These are phyloP conservation scores for Campylomormyrus numenius DNA, from an alignment of 2,113 vertebrate species.

Conservation along the genomic window DNA sequence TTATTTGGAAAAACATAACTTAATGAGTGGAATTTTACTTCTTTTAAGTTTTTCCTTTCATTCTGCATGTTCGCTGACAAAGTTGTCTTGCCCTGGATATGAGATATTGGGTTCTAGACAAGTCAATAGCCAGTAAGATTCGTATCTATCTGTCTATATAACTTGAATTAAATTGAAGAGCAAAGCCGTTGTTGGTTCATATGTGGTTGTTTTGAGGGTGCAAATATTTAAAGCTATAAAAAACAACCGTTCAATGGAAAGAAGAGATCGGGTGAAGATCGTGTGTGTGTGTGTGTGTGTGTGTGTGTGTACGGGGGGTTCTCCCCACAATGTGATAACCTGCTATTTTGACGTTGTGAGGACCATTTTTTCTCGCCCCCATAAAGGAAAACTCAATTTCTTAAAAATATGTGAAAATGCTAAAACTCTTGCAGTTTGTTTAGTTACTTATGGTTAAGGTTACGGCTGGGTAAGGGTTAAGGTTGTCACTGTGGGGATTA, in stretches of 20 bases:
- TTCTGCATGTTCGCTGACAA: neutral
- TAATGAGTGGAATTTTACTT: neutral
- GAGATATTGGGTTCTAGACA: neutral
- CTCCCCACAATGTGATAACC: neutral
- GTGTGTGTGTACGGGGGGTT: neutral
- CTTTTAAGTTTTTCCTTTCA: neutral
- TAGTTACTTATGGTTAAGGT: neutral
- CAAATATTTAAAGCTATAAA: neutral
- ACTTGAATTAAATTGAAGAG: neutral
- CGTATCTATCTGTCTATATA: neutral
- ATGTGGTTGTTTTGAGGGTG: neutral
- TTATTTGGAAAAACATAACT: neutral
- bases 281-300: neutral
- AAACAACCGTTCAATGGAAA: neutral
- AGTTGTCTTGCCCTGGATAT: neutral
- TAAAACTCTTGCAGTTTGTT: neutral
- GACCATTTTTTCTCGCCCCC: neutral
- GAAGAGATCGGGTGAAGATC: neutral
- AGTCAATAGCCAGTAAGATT: neutral
- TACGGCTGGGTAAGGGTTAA: neutral
- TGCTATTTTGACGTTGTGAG: neutral
- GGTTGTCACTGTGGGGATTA: neutral
- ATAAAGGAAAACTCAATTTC: neutral
- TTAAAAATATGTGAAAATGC: neutral
- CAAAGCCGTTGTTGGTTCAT: neutral